phyloP scores from a whole-genome alignment of 2,113 vertebrate genomes.

The Corydoras maculifer region DNA sequence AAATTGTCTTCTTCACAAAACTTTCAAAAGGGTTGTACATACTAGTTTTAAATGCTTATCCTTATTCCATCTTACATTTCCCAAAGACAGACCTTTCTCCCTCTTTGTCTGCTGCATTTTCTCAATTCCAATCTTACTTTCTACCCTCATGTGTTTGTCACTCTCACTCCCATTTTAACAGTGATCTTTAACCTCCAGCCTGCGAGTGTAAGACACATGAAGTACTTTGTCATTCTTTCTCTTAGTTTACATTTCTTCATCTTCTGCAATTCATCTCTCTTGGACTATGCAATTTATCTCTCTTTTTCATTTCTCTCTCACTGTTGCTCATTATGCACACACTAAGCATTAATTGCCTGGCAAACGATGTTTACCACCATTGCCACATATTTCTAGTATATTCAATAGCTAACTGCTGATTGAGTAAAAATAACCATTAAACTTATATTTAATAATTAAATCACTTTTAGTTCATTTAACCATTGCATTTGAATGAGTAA shows the following conservation, averaged over 20 bases:
- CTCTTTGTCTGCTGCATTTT: no score
- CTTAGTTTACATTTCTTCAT: conserved; percentile 50
- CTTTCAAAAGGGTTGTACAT: no score
- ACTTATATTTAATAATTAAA: background rate
- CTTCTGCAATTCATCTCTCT: conserved; percentile 46
- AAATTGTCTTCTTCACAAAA: no score
- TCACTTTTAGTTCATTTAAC: background rate
- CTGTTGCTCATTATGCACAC: conserved; percentile 1
- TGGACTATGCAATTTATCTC: conserved; percentile 37
- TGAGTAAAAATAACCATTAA: background rate
- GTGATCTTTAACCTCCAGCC: conserved; percentile 30
- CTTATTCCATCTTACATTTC: no score
- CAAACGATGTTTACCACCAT: conserved; percentile 22
- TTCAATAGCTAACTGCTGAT: conserved; percentile 17
- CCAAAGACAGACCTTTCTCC: no score
- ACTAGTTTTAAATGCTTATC: no score
- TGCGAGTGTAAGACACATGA: conserved; percentile 28
- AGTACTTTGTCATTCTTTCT: conserved; percentile 47
- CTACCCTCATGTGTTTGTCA: no score
- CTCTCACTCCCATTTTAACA: background rate
- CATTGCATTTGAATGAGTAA: no score
- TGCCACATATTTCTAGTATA: conserved; percentile 16
- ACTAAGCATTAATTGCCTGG: conserved; percentile 20
- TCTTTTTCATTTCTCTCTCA: conserved; percentile 13
- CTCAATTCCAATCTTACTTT: no score